A percentile compares a stretch with the other conserved stretches of the same genome.
These are phyloP conservation scores for Dynastes hyllus DNA, from an alignment of 2,888 invertebrate species.

Conservation along the genomic window DNA sequence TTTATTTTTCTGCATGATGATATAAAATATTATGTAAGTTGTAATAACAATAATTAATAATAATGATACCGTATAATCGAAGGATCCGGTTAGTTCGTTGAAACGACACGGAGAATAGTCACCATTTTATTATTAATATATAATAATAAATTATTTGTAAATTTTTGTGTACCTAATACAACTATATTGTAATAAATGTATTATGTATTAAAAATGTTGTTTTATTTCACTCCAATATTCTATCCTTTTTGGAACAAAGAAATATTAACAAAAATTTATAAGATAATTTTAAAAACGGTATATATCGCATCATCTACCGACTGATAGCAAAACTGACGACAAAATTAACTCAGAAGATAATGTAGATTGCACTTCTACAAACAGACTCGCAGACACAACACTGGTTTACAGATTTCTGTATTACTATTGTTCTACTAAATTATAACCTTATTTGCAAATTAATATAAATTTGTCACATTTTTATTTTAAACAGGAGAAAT, in stretches of 20 bases:
- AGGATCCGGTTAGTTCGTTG: constrained; percentile 15
- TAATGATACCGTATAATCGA: constrained; percentile 37
- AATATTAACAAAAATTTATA: no score
- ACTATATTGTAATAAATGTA: constrained; percentile 66
- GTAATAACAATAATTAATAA: constrained; percentile 43
- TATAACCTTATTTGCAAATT: constrained; percentile 46
- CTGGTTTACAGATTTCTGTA: not conserved
- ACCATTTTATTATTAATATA: constrained; percentile 52
- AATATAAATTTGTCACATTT: constrained; percentile 7
- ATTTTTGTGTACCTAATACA: constrained; percentile 69
- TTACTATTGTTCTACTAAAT: not conserved
- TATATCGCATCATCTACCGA: not conserved
- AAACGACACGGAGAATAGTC: constrained; percentile 54
- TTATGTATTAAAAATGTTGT: constrained; percentile 58
- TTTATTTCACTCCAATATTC: constrained; percentile 2
- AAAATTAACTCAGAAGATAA: no score
- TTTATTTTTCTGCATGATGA: constrained; percentile 49
- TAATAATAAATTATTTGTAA: constrained; percentile 66
- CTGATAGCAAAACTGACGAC: not conserved
- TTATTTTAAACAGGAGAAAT: constrained; percentile 52
- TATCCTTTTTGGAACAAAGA: not conserved
- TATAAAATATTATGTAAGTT: constrained; percentile 48
- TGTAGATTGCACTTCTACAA: not conserved
- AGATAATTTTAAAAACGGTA: no score
- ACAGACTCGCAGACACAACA: no score